phyloP scores from a whole-genome alignment of 2,797 vertebrate genomes.

The Kryptopterus vitreolus region DNA sequence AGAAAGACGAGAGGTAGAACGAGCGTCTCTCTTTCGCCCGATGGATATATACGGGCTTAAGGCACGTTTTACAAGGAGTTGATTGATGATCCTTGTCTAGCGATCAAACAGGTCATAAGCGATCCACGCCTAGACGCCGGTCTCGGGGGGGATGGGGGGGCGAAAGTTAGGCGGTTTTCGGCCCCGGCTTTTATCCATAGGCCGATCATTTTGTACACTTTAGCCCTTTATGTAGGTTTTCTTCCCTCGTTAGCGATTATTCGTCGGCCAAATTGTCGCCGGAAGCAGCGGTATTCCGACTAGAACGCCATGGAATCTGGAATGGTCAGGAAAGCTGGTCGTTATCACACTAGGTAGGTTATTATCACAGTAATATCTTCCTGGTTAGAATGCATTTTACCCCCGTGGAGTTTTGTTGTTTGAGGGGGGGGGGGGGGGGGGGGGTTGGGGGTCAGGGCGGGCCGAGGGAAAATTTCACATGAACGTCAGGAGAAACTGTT shows the following conservation, averaged over 20 bases:
- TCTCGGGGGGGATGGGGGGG: not conserved
- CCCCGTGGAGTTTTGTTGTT: not conserved
- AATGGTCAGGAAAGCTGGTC: no score
- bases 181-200: not conserved
- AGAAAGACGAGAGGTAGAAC: not conserved
- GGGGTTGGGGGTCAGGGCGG: no score
- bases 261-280: no score
- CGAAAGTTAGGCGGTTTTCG: not conserved
- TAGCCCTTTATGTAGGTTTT: not conserved
- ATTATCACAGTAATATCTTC: not conserved
- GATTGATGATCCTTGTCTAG: not conserved
- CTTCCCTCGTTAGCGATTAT: not conserved
- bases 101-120: not conserved
- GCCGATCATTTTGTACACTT: not conserved
- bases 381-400: no score
- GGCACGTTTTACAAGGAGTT: not conserved
- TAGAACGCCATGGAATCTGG: no score
- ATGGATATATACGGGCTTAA: not conserved
- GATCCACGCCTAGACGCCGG: not conserved
- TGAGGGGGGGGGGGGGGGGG: no score
- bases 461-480: constrained; percentile 9
- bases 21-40: not conserved
- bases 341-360: not conserved
- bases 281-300: no score
- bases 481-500: constrained; percentile 11